Base-by-base conservation (phyloP, 2,797 vertebrate species). In the Catostomus latipinnis region DNA sequence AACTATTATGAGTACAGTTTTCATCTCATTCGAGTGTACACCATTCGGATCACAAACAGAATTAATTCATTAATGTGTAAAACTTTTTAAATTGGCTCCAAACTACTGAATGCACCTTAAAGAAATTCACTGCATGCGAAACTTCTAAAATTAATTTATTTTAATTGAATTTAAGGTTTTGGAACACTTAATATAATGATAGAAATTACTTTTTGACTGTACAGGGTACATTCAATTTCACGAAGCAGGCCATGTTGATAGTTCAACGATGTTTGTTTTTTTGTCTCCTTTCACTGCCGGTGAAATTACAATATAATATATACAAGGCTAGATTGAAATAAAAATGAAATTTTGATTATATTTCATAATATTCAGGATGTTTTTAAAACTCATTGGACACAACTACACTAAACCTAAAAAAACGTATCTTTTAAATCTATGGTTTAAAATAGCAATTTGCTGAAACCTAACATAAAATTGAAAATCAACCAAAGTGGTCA, bases 151-250 rank as follows among this genome's bases (percentile, higher is more conserved):
- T 34, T 34, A 34, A 34, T 92, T 90, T 91, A 71, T 57, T 74
- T 87, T 93, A 92, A 93, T 91, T 93, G 88, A 91, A 92, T 91
- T 89, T 84, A 93, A 87, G 92, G 91, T 92, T 91, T 92, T 88
- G 87, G 86, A 91, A 84, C 69, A 81, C 90, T 91, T 93, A 92
- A 92, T 91, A 88, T 85, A 84, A 91, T 90, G 86, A 88, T 78
- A 86, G 85, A 81, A 81, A 88, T 86, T 81, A 81, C 85, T 85
- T 85, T 87, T 75, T 58, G 60, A 87, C 16, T 18, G 16, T 1
- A 22, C 22, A 84, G 86, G 88, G 84, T 84, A 80, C 75, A 86
- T 77, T 91, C 87, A 81, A 85, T 84, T 60, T 86, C 84, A 86
- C 84, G 90, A 86, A 81, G 81, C 6, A 66, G 14, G 46, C 12